Percentiles rank a stretch among this genome's conserved stretches.
Conservation (phyloP, 1,140 invertebrate species). For the Olivierus martensii region DNA sequence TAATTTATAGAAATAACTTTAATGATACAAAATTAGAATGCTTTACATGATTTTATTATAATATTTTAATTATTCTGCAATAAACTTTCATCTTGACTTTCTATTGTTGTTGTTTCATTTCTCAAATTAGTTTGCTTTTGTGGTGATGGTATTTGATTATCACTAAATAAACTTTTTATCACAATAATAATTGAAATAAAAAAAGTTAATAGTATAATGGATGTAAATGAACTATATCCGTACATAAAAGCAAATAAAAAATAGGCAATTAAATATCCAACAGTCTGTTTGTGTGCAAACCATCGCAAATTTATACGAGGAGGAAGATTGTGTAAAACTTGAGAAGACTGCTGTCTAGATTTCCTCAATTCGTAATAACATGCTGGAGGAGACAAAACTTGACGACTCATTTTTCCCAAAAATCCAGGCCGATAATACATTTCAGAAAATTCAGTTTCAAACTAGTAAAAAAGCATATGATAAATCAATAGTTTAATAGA, state of each 20-base stretch:
- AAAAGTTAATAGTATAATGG: too few relatives aligned
- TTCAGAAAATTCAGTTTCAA: conserved; percentile 40
- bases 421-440: conserved; percentile 46
- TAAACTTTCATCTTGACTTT: too few relatives aligned
- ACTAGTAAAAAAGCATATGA: conserved; percentile 42
- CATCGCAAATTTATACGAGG: conserved; percentile 52
- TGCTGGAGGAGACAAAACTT: conserved; percentile 46
- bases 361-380: conserved; percentile 44
- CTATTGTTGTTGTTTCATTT: too few relatives aligned
- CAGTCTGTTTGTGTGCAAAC: conserved; percentile 46
- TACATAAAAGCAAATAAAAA: neutral
- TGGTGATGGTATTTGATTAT: too few relatives aligned
- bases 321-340: conserved; percentile 40
- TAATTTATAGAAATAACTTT: too few relatives aligned
- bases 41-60: too few relatives aligned
- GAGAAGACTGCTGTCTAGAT: conserved; percentile 38
- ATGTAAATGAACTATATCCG: neutral
- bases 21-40: too few relatives aligned
- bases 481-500: too few relatives aligned
- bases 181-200: too few relatives aligned
- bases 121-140: too few relatives aligned
- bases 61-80: too few relatives aligned
- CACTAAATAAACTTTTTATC: too few relatives aligned
- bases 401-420: conserved; percentile 44
- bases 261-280: conserved; percentile 25